These are phyloP conservation scores for Coptodon rendalli DNA, from an alignment of 2,113 vertebrate species.

Conservation along the genomic window DNA sequence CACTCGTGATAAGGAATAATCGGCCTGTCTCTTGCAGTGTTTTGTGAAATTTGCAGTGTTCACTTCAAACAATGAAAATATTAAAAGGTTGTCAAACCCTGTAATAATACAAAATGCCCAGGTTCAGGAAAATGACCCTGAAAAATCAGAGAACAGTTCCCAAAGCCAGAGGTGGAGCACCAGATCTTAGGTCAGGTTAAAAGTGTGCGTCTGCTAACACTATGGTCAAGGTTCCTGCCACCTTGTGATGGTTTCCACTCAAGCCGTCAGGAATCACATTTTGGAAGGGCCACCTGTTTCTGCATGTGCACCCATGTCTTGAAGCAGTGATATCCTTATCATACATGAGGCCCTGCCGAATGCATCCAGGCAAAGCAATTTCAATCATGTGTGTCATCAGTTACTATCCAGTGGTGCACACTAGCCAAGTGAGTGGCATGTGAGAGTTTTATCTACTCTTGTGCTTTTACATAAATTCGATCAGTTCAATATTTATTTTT, in stretches of 20 bases:
- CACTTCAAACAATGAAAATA: background rate
- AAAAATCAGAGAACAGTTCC: background rate
- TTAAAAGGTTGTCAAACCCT: background rate
- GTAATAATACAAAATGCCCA: background rate
- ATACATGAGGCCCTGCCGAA: background rate
- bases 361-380: background rate
- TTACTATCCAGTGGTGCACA: background rate
- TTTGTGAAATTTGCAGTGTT: background rate
- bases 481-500: background rate
- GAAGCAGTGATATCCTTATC: background rate
- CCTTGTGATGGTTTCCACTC: background rate
- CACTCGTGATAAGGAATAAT: background rate
- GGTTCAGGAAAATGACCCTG: background rate
- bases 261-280: conserved; percentile 8
- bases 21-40: background rate
- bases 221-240: background rate
- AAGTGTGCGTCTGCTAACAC: background rate
- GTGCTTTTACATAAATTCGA: background rate
- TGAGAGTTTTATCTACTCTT: background rate
- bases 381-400: background rate
- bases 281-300: background rate
- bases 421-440: background rate
- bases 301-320: background rate
- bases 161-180: background rate
- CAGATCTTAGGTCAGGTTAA: background rate